Evolutionary conservation across 2,797 vertebrate species (phyloP).

Genomic region (Sebastes hubbsi): DNA sequence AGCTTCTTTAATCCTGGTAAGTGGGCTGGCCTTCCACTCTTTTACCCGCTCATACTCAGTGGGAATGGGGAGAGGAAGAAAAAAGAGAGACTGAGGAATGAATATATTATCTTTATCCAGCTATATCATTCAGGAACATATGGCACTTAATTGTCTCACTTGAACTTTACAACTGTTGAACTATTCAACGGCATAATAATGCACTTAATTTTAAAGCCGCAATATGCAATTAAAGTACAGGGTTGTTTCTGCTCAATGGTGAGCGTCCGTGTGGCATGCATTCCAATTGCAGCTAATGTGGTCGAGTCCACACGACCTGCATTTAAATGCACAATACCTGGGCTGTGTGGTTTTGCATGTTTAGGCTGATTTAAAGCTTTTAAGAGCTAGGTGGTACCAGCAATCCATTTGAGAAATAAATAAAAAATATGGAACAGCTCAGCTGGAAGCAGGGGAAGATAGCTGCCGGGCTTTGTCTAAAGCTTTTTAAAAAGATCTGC

Average conservation of each 20-base stretch:
- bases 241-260: slow-evolving; percentile 9
- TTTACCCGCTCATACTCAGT: slow-evolving; percentile 7
- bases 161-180: slow-evolving; percentile 56
- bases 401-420: background rate
- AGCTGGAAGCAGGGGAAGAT: background rate
- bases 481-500: background rate
- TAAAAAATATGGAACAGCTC: background rate
- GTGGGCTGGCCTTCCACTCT: slow-evolving; percentile 43
- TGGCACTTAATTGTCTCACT: slow-evolving; percentile 53
- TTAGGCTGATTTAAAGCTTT: slow-evolving; percentile 12
- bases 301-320: background rate
- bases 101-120: slow-evolving; percentile 46
- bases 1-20: slow-evolving; percentile 60
- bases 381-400: background rate
- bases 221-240: slow-evolving; percentile 44
- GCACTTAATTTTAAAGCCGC: slow-evolving; percentile 29
- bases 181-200: slow-evolving; percentile 33
- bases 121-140: slow-evolving; percentile 49
- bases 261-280: background rate
- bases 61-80: background rate
- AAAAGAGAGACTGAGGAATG: background rate
- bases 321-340: slow-evolving; percentile 36
- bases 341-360: background rate
- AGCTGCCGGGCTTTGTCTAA: background rate
- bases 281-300: slow-evolving; percentile 22